A percentile compares a stretch with the other conserved stretches of the same genome.
Evolutionary conservation across 2,888 invertebrate species (phyloP).

Genomic region (Gortyna flavago): DNA sequence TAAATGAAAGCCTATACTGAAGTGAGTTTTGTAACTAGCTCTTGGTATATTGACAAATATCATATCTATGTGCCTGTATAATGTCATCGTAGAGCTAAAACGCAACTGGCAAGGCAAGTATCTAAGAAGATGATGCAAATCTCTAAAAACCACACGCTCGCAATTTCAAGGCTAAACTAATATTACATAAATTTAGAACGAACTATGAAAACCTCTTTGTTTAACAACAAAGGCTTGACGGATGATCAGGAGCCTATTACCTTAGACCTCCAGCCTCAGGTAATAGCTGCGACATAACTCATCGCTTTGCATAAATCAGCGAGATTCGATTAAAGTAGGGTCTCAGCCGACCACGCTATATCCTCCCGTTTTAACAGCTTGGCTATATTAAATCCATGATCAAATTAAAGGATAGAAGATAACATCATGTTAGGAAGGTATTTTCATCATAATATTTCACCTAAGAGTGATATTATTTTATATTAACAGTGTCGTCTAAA

Average conservation of each 20-base stretch:
- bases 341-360: constrained; percentile 49
- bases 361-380: constrained; percentile 53
- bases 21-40: background rate
- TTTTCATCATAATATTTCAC: constrained; percentile 31
- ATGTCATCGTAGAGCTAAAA: background rate
- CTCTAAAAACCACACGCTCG: background rate
- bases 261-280: constrained; percentile 52
- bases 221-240: constrained; percentile 53
- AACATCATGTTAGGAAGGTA: constrained; percentile 13
- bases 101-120: background rate
- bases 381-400: constrained; percentile 46
- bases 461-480: background rate
- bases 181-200: background rate
- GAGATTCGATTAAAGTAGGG: constrained; percentile 64
- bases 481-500: background rate
- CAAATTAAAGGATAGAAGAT: constrained; percentile 44
- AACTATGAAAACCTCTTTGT: constrained; percentile 45
- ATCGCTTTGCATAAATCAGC: constrained; percentile 68
- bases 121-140: background rate
- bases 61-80: background rate
- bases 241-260: constrained; percentile 46
- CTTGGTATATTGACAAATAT: background rate
- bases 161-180: background rate
- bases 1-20: too few species aligned
- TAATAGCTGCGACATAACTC: constrained; percentile 59